These are phyloP conservation scores for Nudaria mundana DNA, from an alignment of 2,888 invertebrate genomes.

Conservation along the genomic window DNA sequence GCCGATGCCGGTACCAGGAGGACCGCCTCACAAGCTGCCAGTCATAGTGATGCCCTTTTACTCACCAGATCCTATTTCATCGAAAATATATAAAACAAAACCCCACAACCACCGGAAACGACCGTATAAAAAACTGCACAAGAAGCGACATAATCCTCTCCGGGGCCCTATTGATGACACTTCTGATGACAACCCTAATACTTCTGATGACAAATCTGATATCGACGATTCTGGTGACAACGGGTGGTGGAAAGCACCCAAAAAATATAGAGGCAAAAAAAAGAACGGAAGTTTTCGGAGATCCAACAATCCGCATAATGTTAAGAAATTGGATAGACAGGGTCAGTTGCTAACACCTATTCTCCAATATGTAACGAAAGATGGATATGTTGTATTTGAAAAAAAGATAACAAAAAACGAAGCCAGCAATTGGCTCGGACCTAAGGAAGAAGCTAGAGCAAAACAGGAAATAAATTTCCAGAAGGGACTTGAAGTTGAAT, in stretches of 20 bases:
- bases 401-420: conserved; percentile 62
- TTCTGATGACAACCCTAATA: conserved; percentile 19
- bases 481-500: background rate
- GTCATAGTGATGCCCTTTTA: conserved; percentile 75
- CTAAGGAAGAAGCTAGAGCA: conserved; percentile 31
- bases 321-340: conserved; percentile 30
- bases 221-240: conserved; percentile 39
- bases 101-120: conserved; percentile 13
- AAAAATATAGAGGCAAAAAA: conserved; percentile 25
- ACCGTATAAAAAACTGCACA: conserved; percentile 11
- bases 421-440: conserved; percentile 59
- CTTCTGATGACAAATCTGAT: conserved; percentile 33
- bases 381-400: conserved; percentile 70
- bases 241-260: conserved; percentile 43
- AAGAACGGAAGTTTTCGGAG: conserved; percentile 20
- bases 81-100: conserved; percentile 31
- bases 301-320: conserved; percentile 27
- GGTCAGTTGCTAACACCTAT: conserved; percentile 56
- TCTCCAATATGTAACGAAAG: conserved; percentile 68
- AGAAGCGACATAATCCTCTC: conserved; percentile 17
- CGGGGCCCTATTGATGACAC: too few relatives aligned
- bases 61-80: conserved; percentile 49
- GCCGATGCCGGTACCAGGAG: conserved; percentile 31
- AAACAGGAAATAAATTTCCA: conserved; percentile 10
- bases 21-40: conserved; percentile 57